These are phyloP conservation scores for Phalanger gymnotis DNA, from an alignment of 2,797 vertebrate genomes.

Conservation along the genomic window DNA sequence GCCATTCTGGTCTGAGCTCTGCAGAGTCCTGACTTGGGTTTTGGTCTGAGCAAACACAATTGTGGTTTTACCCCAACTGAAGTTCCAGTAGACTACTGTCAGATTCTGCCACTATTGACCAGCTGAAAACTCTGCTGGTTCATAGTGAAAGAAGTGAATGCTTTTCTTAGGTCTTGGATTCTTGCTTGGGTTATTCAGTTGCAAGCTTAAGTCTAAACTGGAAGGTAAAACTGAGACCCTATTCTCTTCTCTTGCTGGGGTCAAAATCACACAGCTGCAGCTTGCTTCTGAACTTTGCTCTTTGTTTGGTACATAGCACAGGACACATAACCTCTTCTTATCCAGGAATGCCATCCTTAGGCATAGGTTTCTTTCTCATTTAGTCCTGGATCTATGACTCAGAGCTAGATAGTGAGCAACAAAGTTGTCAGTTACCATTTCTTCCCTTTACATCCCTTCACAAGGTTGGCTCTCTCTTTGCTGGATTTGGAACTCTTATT, in stretches of 20 bases:
- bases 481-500: background rate
- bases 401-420: background rate
- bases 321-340: background rate
- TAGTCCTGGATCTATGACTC: background rate
- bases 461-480: background rate
- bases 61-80: background rate
- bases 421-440: background rate
- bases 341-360: background rate
- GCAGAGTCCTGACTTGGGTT: background rate
- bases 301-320: background rate
- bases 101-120: background rate
- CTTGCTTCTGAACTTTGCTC: background rate
- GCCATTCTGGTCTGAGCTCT: no score
- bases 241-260: background rate
- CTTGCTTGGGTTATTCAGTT: background rate
- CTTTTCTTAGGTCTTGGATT: background rate
- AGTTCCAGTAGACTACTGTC: background rate
- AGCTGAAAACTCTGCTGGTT: background rate
- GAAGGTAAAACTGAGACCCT: background rate
- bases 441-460: background rate
- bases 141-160: background rate
- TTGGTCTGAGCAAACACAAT: background rate
- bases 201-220: background rate
- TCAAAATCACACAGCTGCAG: background rate
- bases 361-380: no score